Percentiles rank a stretch among this genome's conserved stretches.
phyloP scores from a whole-genome alignment of 2,113 vertebrate genomes.

The Himantopus leucocephalus region DNA sequence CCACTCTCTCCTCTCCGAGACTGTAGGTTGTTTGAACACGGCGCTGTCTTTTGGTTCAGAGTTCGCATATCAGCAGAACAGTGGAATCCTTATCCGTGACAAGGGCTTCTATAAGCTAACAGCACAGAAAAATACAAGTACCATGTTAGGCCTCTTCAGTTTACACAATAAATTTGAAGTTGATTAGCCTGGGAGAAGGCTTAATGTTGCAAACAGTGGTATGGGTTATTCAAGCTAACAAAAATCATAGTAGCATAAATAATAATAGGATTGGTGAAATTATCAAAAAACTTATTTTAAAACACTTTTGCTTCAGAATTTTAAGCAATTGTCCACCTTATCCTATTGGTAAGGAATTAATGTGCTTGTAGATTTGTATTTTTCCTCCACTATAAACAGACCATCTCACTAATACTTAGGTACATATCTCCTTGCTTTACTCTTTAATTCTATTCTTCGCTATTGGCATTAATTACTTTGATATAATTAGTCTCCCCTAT shows the following conservation, averaged over 20 bases:
- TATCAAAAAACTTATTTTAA: background rate
- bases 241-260: background rate
- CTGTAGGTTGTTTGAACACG: background rate
- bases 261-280: background rate
- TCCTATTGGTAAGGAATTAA: background rate
- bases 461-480: conserved; percentile 33
- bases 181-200: background rate
- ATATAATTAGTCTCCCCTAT: conserved; percentile 8
- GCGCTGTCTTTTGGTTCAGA: background rate
- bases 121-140: background rate
- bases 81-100: background rate
- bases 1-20: background rate
- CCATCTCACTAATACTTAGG: background rate
- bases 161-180: background rate
- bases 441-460: background rate
- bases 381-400: background rate
- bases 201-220: background rate
- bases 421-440: background rate
- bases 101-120: background rate
- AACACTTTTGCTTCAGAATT: background rate
- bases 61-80: background rate
- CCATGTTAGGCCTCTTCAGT: background rate
- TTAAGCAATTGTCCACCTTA: background rate
- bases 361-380: background rate
- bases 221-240: background rate